Conservation (phyloP, 2,113 vertebrate species). For the Pygoscelis adeliae region DNA sequence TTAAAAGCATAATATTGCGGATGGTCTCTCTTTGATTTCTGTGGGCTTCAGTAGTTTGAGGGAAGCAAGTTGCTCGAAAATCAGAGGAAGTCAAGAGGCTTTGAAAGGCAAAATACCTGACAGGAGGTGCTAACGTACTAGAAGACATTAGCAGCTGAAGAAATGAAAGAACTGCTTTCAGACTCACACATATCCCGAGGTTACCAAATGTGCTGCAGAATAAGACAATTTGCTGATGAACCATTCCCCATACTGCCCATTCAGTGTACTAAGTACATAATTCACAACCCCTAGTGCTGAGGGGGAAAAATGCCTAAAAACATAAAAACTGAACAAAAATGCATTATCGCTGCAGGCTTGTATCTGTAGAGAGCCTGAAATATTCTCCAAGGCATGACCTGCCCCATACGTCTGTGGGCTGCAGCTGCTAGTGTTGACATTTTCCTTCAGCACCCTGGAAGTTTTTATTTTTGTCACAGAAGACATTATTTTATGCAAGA, state of each 20-base stretch:
- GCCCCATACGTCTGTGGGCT: neutral
- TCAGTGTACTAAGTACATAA: neutral
- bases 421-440: neutral
- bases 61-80: neutral
- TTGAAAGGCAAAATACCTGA: conserved; percentile 32
- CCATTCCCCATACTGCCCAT: neutral
- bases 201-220: neutral
- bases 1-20: neutral
- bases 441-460: neutral
- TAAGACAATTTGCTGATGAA: neutral
- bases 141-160: neutral
- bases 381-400: neutral
- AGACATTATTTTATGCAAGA: neutral
- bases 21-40: conserved; percentile 21
- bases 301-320: neutral
- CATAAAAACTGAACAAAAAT: neutral
- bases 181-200: neutral
- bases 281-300: neutral
- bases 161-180: conserved; percentile 18
- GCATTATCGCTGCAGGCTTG: neutral
- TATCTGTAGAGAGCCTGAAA: neutral
- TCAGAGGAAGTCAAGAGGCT: neutral
- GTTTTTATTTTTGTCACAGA: neutral
- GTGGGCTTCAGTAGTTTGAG: neutral
- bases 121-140: neutral